Evolutionary conservation across 1,140 invertebrate genomes (phyloP), one percentile per base, ranked within the genome.

Genomic region (Calephelis virginiensis): DNA sequence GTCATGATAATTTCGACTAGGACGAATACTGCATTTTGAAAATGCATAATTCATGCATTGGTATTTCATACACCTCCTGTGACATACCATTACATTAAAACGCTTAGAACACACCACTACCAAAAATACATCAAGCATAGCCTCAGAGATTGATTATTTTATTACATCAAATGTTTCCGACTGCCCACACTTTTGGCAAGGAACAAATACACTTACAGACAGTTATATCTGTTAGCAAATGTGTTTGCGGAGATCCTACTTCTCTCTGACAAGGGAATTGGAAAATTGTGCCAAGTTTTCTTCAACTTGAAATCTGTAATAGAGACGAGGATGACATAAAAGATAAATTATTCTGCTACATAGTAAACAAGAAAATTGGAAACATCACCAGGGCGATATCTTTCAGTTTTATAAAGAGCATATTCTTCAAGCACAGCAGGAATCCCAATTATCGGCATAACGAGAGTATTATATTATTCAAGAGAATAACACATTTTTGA

Each of bases 281-380:
- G 53, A 37, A 56, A 56, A 56, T 56, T 56, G 53, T 56, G 53
- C 53, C 53, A 56, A 56, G 53, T 28, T 56, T 38, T 56, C 53
- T 56, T 56, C 17, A 56, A 53, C 28, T 14, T 53, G 9, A 28
- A 56, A 17, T 56, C 8, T 56, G 50, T 17, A 28, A 28, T 53
- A 13, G 49, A 53, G 49, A 53, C 49, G 49, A 53, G 40, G 40
- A 53, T 17, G 8, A 53, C 14, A 17, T 10, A 13, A 53, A 13
- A 53, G 49, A 53, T 14, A 53, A 53, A 53, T 17, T 53, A 53
- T 53, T 17, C 13, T 13, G 14, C 13, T 17, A 13, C 14, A 53
- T 14, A 9, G 8, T 9, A 53, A 17, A 53, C 10, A 53, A 53
- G 14, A 14, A 53, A 53, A 53, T 53, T 53, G 14, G 17, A 17